Conservation (phyloP, 2,797 vertebrate species). For the Lagorchestes hirsutus region DNA sequence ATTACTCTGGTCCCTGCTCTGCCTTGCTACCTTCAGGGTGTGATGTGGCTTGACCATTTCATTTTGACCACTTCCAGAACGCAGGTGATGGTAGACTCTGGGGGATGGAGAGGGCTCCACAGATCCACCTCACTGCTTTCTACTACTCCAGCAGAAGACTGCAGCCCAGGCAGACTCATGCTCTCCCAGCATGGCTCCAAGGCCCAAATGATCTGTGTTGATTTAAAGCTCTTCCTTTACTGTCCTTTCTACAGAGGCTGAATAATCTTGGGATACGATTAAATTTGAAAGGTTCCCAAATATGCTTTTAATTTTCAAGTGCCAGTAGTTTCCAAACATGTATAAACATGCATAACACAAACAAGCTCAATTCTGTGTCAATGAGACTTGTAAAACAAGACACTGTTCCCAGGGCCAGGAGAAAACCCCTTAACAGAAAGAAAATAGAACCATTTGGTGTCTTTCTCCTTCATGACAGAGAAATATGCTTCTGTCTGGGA, state of each 20-base stretch:
- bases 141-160: not conserved
- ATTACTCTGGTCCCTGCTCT: not conserved
- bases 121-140: not conserved
- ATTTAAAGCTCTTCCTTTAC: not conserved
- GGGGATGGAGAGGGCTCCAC: not conserved
- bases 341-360: slow-evolving; percentile 56
- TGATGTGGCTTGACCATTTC: not conserved
- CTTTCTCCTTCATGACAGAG: not conserved
- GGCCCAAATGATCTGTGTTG: not conserved
- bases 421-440: slow-evolving; percentile 54
- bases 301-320: slow-evolving; percentile 53
- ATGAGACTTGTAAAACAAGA: slow-evolving; percentile 32
- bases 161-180: not conserved
- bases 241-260: not conserved
- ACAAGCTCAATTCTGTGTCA: slow-evolving; percentile 64
- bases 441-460: slow-evolving; percentile 56
- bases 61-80: not conserved
- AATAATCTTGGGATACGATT: not conserved
- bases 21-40: not conserved
- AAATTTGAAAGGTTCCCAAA: not conserved
- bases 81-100: not conserved
- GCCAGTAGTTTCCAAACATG: slow-evolving; percentile 45
- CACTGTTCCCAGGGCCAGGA: slow-evolving; percentile 70
- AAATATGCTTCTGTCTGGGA: slow-evolving; percentile 42
- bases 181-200: not conserved